Base-by-base conservation (phyloP, 2,888 invertebrate genomes). In the Ormia ochracea region DNA sequence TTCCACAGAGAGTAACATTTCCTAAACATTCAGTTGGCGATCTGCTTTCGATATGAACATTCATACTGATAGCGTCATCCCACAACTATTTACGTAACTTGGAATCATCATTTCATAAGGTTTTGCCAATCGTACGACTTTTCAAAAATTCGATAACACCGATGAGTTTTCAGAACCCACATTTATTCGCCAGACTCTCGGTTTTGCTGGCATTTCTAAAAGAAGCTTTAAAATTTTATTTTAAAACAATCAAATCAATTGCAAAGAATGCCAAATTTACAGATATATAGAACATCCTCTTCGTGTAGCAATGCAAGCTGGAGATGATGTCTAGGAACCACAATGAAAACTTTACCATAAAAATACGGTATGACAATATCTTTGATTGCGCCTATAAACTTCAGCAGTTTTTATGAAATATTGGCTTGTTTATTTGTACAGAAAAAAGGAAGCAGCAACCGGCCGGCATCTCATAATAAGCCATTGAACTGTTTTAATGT, bases 271-370 rank as follows among this genome's bases (percentile, higher is more conserved):
- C 76, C 48, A 66, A 56, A 41, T 17, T 59, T 4, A 19, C 52
- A 54, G 52, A 61, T 59, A 56, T 50, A 56, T 45, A 66, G 73
- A 77, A 77, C 81, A 77, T 81, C 76, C 73, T 76, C 33, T 50
- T 73, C 54, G 43, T 61, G 52, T 43, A 56, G 72, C 68, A 43
- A 68, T 58, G 43, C n/a, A 33, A 38, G 17, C 17, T 12, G 48
- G 21, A 12, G 58, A 10, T 56, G 65, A 7, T 10, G 59, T 43
- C 9, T 45, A 4, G 0, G 19, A 54, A 26, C 7, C 17, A 52
- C 33, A 38, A 33, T 48, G 14, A 50, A 65, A 36, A 65, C 36
- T 10, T 65, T 65, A 14, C 36, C 36, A 50, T 50, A 23, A 2
- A 65, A 50, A 33, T 12, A 3, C 36, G 23, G 36, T 33, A 19